Percentiles rank a stretch among this genome's conserved stretches.
Evolutionary conservation across 2,797 vertebrate species (phyloP).

Genomic region (Rallus crepitans): DNA sequence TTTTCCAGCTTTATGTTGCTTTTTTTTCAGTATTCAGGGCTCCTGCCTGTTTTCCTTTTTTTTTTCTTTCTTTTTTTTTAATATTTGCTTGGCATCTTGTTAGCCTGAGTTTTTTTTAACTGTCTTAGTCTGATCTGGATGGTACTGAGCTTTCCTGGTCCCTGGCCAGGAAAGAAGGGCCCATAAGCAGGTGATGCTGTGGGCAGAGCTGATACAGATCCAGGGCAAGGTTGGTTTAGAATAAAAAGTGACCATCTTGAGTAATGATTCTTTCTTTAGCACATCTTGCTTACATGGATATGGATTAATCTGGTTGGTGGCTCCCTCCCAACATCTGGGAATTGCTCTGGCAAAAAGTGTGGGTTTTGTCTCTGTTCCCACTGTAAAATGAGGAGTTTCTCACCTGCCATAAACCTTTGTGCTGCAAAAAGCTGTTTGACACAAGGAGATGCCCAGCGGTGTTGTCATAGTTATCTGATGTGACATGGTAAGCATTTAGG

Average conservation of each 20-base stretch:
- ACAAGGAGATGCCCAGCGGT: slow-evolving; percentile 20
- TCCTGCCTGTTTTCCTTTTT: neutral
- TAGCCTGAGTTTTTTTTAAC: neutral
- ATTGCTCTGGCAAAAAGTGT: neutral
- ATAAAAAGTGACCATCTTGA: neutral
- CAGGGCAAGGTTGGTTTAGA: neutral
- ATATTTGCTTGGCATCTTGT: neutral
- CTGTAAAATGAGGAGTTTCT: slow-evolving; percentile 42
- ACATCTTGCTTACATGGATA: neutral
- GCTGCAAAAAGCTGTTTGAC: slow-evolving; percentile 35
- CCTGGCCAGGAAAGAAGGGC: neutral
- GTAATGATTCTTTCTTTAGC: neutral
- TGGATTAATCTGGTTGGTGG: slow-evolving; percentile 15
- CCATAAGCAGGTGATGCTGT: neutral
- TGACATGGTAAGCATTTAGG: slow-evolving; percentile 10
- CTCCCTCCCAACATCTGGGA: neutral
- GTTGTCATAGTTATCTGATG: slow-evolving; percentile 6
- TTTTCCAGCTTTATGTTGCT: neutral
- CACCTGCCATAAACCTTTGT: slow-evolving; percentile 50
- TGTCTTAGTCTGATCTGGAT: neutral
- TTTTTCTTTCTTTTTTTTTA: neutral
- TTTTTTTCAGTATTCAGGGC: neutral
- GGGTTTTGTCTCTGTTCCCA: neutral
- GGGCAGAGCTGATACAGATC: neutral
- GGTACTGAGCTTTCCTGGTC: neutral